Percentiles rank a stretch among this genome's conserved stretches.
These are phyloP conservation scores for Dynastes tityus DNA, from an alignment of 2,888 invertebrate genomes.

Conservation along the genomic window DNA sequence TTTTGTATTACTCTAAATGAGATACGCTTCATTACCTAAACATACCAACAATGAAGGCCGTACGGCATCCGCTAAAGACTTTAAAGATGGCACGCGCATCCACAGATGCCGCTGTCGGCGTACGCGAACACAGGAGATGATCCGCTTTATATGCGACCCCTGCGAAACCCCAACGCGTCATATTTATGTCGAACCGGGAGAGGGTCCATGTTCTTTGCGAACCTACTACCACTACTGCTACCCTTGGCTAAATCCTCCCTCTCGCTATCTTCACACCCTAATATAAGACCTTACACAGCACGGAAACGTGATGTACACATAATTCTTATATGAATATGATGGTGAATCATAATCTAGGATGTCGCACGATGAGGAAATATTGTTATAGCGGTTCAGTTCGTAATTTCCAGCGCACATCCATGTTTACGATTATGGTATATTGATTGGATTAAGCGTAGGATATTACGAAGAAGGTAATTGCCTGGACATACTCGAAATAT, in stretches of 20 bases:
- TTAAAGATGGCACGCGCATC: slow-evolving; percentile 28
- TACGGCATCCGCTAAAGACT: slow-evolving; percentile 24
- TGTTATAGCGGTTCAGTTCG: slow-evolving; percentile 57
- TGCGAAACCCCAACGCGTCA: slow-evolving; percentile 40
- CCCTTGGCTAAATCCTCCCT: slow-evolving; percentile 41
- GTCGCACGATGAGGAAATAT: slow-evolving; percentile 66
- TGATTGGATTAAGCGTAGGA: slow-evolving; percentile 48
- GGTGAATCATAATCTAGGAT: slow-evolving; percentile 66
- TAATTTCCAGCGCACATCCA: slow-evolving; percentile 38
- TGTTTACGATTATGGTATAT: slow-evolving; percentile 49
- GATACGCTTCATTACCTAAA: background rate
- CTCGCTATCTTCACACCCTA: slow-evolving; percentile 41
- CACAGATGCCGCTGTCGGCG: slow-evolving; percentile 51
- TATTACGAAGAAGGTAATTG: slow-evolving; percentile 34
- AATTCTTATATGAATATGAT: slow-evolving; percentile 65
- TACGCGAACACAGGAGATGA: slow-evolving; percentile 58
- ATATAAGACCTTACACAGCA: slow-evolving; percentile 26
- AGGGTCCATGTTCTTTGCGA: slow-evolving; percentile 35
- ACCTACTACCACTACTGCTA: background rate
- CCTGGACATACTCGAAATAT: slow-evolving; percentile 18
- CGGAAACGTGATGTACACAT: slow-evolving; percentile 54
- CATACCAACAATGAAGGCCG: background rate
- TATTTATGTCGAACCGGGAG: slow-evolving; percentile 51
- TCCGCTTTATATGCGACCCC: slow-evolving; percentile 64
- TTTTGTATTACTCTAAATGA: slow-evolving; percentile 18